These are phyloP conservation scores for Troides helena DNA, from an alignment of 2,888 invertebrate species.

Conservation along the genomic window DNA sequence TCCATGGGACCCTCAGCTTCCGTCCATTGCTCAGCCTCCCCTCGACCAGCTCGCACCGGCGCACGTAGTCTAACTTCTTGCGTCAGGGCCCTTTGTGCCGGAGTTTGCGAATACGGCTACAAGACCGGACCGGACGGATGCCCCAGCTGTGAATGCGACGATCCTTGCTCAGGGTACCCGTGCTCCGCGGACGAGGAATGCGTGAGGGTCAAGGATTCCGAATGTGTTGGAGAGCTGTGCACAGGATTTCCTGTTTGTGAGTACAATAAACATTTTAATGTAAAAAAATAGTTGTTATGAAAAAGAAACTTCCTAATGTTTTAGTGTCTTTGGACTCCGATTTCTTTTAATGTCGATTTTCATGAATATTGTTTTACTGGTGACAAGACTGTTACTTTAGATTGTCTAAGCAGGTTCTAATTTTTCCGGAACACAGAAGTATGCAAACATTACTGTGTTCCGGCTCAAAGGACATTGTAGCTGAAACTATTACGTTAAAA, in stretches of 20 bases:
- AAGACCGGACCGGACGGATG: conserved; percentile 85
- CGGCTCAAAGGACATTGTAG: too few species aligned
- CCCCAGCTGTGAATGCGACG: conserved; percentile 91
- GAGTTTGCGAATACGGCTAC: conserved; percentile 92
- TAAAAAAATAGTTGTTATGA: too few species aligned
- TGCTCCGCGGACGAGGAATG: conserved; percentile 88
- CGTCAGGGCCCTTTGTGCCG: conserved; percentile 87
- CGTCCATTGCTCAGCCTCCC: conserved; percentile 81
- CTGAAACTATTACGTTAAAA: too few species aligned
- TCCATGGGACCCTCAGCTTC: conserved; percentile 88
- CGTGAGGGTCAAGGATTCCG: conserved; percentile 84
- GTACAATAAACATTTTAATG: conserved; percentile 38
- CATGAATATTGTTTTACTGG: too few species aligned
- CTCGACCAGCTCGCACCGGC: conserved; percentile 58
- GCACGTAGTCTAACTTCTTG: conserved; percentile 82
- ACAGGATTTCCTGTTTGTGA: conserved; percentile 89
- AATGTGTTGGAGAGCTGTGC: conserved; percentile 83
- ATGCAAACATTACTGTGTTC: too few species aligned
- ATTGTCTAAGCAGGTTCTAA: too few species aligned
- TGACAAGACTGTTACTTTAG: too few species aligned
- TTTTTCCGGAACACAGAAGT: too few species aligned
- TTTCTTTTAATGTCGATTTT: too few species aligned
- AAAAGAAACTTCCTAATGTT: too few species aligned
- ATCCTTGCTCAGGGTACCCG: conserved; percentile 89
- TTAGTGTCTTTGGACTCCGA: too few species aligned